Evolutionary conservation across 2,113 vertebrate species (phyloP).

Genomic region (Phalacrocorax brasilianus): DNA sequence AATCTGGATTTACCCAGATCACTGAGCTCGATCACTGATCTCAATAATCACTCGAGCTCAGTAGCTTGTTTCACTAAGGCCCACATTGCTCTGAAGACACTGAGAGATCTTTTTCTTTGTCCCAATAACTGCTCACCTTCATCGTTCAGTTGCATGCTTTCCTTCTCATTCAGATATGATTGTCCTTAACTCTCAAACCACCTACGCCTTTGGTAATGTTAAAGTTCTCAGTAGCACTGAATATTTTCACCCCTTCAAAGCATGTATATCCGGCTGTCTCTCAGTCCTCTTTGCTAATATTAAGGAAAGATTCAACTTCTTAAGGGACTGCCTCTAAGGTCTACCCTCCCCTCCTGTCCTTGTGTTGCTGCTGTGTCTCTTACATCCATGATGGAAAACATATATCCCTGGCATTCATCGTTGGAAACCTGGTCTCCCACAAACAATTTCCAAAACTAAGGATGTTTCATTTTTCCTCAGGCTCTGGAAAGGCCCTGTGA

Average conservation of each 20-base stretch:
- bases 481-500: background rate
- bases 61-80: background rate
- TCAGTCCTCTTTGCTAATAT: background rate
- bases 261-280: background rate
- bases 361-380: background rate
- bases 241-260: background rate
- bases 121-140: background rate
- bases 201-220: background rate
- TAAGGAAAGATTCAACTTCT: background rate
- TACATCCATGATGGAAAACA: fast-evolving
- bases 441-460: background rate
- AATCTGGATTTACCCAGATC: background rate
- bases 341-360: background rate
- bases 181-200: background rate
- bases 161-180: background rate
- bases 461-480: background rate
- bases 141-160: fast-evolving
- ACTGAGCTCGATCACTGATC: background rate
- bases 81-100: background rate
- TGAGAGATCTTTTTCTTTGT: background rate
- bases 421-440: background rate
- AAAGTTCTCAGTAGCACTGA: background rate
- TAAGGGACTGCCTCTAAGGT: background rate
- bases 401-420: background rate
- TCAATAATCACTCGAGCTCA: fast-evolving